phyloP scores from a whole-genome alignment of 2,888 invertebrate species.

The Sinelater perroti region DNA sequence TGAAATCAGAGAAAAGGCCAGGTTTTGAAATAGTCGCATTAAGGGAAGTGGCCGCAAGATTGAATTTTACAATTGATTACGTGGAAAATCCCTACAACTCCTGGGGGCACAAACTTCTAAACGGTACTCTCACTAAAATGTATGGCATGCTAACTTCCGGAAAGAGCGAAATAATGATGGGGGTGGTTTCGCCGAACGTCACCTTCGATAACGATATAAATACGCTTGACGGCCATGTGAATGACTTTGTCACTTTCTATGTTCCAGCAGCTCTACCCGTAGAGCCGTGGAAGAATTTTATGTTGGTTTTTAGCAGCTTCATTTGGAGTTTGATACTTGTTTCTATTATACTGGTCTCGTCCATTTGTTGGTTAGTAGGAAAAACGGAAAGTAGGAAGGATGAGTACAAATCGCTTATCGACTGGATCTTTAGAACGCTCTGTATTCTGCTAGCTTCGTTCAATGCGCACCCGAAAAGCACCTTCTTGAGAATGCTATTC shows the following conservation, averaged over 20 bases:
- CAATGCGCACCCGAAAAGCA: conserved; percentile 26
- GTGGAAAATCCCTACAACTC: conserved; percentile 23
- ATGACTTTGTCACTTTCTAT: conserved; percentile 67
- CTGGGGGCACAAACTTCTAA: conserved; percentile 45
- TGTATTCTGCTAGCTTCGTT: conserved; percentile 18
- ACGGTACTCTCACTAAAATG: conserved; percentile 62
- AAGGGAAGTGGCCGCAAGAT: conserved; percentile 31
- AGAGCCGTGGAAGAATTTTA: conserved; percentile 64
- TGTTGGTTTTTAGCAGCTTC: conserved; percentile 60
- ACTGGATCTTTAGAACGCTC: conserved; percentile 9
- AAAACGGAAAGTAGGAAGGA: neutral
- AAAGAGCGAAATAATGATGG: conserved; percentile 64
- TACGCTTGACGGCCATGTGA: conserved; percentile 63
- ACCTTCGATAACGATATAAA: conserved; percentile 68
- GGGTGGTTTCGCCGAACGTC: conserved; percentile 68
- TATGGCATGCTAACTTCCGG: conserved; percentile 44
- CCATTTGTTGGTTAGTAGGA: conserved; percentile 5
- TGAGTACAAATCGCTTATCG: conserved; percentile 1
- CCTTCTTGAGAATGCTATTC: conserved; percentile 54
- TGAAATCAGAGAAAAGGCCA: conserved; percentile 29
- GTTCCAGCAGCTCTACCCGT: conserved; percentile 62
- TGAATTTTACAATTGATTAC: conserved; percentile 40
- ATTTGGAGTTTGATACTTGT: conserved; percentile 63
- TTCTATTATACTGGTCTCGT: conserved; percentile 42
- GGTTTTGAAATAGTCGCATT: conserved; percentile 43